Percentiles rank a stretch among this genome's conserved stretches.
phyloP scores from a whole-genome alignment of 1,140 invertebrate species.

The Drosophila nasuta region DNA sequence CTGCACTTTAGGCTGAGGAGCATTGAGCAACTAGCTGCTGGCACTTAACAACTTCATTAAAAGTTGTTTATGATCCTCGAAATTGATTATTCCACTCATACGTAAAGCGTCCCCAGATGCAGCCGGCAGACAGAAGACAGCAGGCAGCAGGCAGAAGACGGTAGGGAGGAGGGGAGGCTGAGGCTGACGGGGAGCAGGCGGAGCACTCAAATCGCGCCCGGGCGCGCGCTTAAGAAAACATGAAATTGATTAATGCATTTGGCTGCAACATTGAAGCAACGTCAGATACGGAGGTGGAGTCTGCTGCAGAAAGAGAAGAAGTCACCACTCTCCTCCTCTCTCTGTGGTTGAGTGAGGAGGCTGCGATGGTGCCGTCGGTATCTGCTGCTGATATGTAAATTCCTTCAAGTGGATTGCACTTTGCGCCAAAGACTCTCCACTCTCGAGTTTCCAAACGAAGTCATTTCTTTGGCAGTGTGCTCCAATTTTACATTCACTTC shows the following conservation, averaged over 20 bases:
- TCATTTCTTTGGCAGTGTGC: conserved; percentile 57
- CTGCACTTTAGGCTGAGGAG: conserved; percentile 63
- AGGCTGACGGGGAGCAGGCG: not conserved
- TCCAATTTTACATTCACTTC: conserved; percentile 63
- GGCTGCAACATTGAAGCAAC: conserved; percentile 68
- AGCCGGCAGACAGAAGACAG: not conserved
- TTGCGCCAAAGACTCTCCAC: conserved; percentile 72
- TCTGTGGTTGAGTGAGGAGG: not conserved
- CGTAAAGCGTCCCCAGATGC: conserved; percentile 56
- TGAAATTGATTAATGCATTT: conserved; percentile 85
- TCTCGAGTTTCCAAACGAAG: conserved; percentile 31
- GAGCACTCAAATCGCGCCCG: conserved; percentile 52
- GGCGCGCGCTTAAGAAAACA: conserved; percentile 83
- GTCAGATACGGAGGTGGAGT: conserved; percentile 33
- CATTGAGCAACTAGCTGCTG: conserved; percentile 75
- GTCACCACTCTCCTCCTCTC: too few species aligned
- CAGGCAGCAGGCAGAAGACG: too few species aligned
- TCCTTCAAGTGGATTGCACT: conserved; percentile 83
- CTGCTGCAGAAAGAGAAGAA: conserved; percentile 2
- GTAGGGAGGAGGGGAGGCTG: too few species aligned
- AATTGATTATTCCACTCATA: conserved; percentile 84
- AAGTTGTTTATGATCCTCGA: conserved; percentile 85
- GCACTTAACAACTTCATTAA: conserved; percentile 84
- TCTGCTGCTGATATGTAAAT: conserved; percentile 82
- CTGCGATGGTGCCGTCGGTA: conserved; percentile 51